Evolutionary conservation across 2,797 vertebrate genomes (phyloP).

Genomic region (Setipinna tenuifilis): DNA sequence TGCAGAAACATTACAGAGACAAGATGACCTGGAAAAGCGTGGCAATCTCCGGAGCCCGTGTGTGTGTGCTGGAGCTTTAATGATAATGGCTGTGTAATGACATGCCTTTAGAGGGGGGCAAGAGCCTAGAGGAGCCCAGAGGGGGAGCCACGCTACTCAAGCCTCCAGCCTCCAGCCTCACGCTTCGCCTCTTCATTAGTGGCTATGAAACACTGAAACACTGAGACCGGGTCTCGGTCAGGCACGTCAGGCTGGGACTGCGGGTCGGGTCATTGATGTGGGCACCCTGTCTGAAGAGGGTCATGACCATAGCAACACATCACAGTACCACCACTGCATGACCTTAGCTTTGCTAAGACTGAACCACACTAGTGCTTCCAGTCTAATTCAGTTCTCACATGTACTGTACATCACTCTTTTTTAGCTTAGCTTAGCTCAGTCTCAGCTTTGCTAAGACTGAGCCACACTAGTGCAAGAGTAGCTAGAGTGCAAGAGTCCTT

Average conservation of each 20-base stretch:
- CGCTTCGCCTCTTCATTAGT: constrained; percentile 5
- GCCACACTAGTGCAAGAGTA: neutral
- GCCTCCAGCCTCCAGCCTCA: too few relatives aligned
- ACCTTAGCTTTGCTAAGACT: neutral
- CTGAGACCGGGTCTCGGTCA: neutral
- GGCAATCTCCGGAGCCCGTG: neutral
- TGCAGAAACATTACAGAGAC: constrained; percentile 18
- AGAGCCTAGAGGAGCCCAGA: neutral
- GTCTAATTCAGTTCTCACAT: too few relatives aligned
- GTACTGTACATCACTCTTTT: too few relatives aligned
- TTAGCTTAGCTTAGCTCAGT: too few relatives aligned
- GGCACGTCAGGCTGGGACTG: neutral
- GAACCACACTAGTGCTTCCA: neutral
- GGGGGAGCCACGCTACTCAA: neutral
- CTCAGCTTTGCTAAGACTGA: neutral
- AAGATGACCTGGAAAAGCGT: constrained; percentile 1
- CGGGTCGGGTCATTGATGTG: neutral
- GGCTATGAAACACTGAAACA: neutral
- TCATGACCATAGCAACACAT: neutral
- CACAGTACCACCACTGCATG: neutral
- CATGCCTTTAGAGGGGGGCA: neutral
- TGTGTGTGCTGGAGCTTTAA: neutral
- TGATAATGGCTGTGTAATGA: constrained; percentile 17
- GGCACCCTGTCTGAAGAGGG: neutral
- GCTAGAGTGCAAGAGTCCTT: neutral